These are phyloP conservation scores for Forpus xanthops DNA, from an alignment of 2,797 vertebrate genomes.

Conservation along the genomic window DNA sequence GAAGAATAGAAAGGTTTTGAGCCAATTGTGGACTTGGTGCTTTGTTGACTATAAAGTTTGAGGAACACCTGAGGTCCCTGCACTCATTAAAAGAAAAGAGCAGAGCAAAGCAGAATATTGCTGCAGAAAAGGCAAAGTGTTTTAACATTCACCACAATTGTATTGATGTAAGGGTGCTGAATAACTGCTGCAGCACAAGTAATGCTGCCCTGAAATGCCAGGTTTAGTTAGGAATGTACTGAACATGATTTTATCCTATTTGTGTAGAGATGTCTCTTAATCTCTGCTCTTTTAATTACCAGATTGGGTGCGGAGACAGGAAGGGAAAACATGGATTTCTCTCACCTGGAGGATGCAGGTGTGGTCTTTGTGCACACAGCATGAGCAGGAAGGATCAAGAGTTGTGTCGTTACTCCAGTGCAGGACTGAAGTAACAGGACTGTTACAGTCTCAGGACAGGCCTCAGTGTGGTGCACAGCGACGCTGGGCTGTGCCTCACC, in stretches of 20 bases:
- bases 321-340: not conserved
- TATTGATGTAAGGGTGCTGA: not conserved
- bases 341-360: not conserved
- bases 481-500: not conserved
- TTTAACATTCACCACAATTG: not conserved
- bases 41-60: slow-evolving; percentile 57
- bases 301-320: not conserved
- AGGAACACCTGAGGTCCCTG: slow-evolving; percentile 45
- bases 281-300: not conserved
- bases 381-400: not conserved
- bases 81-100: slow-evolving; percentile 7
- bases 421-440: not conserved
- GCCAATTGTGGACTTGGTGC: not conserved
- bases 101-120: slow-evolving; percentile 3
- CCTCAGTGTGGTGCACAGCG: rapidly evolving
- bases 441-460: not conserved
- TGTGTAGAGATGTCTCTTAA: not conserved
- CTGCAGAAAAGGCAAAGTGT: not conserved
- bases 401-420: rapidly evolving
- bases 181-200: not conserved
- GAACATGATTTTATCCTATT: not conserved
- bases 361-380: not conserved
- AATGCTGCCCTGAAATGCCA: rapidly evolving
- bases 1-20: not conserved
- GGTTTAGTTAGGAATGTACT: not conserved